phyloP scores from a whole-genome alignment of 2,888 invertebrate species.

The Stegana nigrithorax region DNA sequence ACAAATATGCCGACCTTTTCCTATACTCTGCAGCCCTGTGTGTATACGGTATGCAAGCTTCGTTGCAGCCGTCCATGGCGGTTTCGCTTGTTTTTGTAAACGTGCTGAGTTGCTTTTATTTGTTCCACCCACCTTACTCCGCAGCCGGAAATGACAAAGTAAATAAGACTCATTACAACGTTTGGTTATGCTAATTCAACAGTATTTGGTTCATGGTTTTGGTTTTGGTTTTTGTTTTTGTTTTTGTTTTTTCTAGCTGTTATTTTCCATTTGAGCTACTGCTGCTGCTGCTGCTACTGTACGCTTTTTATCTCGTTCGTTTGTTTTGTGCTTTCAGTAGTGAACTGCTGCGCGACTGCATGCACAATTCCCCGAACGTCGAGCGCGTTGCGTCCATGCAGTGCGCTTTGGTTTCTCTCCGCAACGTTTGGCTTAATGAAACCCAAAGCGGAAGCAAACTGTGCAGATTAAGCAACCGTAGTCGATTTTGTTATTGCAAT shows the following conservation, averaged over 20 bases:
- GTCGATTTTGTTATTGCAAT: slow-evolving; percentile 40
- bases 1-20: too few species aligned
- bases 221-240: neutral
- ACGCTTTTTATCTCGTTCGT: neutral
- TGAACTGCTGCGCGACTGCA: too few species aligned
- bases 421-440: slow-evolving; percentile 47
- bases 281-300: neutral
- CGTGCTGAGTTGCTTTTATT: slow-evolving; percentile 1
- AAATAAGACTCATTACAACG: slow-evolving; percentile 57
- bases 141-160: slow-evolving; percentile 55
- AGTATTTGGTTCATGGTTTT: slow-evolving; percentile 12
- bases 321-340: neutral
- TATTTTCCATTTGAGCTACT: neutral
- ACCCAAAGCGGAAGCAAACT: slow-evolving; percentile 55
- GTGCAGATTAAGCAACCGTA: slow-evolving; percentile 55
- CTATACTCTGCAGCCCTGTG: too few species aligned
- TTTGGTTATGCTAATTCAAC: slow-evolving; percentile 55
- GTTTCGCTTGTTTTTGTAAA: too few species aligned
- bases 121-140: neutral
- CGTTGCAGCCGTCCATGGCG: too few species aligned
- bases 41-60: too few species aligned
- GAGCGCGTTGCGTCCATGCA: slow-evolving; percentile 26
- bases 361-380: slow-evolving; percentile 41
- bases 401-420: slow-evolving; percentile 32
- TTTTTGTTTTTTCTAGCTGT: neutral